phyloP scores from a whole-genome alignment of 2,888 invertebrate species.

The Acanthococcus lagerstroemiae region DNA sequence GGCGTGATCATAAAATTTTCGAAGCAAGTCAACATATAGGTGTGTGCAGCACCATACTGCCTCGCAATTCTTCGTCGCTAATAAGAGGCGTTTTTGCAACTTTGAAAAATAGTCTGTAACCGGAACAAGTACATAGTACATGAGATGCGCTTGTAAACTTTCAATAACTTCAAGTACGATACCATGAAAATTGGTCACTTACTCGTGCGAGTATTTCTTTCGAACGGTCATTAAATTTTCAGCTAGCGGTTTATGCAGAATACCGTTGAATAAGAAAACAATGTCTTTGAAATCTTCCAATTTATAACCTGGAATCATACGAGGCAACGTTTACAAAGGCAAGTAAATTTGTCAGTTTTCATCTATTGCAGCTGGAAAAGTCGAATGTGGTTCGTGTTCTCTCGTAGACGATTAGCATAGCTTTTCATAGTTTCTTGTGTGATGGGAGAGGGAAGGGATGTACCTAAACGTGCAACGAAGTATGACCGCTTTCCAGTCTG shows the following conservation, averaged over 20 bases:
- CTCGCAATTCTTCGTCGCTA: conserved; percentile 32
- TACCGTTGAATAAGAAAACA: conserved; percentile 61
- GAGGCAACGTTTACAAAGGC: conserved; percentile 19
- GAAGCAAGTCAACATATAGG: too few relatives aligned
- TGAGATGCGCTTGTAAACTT: neutral
- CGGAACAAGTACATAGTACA: conserved; percentile 1
- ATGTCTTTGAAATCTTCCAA: conserved; percentile 61
- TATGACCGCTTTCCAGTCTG: too few relatives aligned
- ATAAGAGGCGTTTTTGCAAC: conserved; percentile 72
- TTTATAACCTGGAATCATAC: conserved; percentile 55
- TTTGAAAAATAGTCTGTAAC: conserved; percentile 71
- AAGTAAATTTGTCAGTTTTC: conserved; percentile 4
- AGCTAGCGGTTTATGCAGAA: conserved; percentile 60
- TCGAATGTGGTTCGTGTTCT: too few relatives aligned
- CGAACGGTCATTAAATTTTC: conserved; percentile 72
- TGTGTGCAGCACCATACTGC: neutral
- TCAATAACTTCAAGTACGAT: neutral
- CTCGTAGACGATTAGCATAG: too few relatives aligned
- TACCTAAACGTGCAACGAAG: too few relatives aligned
- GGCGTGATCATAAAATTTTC: too few relatives aligned
- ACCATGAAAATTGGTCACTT: conserved; percentile 40
- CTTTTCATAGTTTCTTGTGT: too few relatives aligned
- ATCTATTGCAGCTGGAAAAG: too few relatives aligned
- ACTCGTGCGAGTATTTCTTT: conserved; percentile 88
- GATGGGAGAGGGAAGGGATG: too few relatives aligned